phyloP scores from a whole-genome alignment of 1,140 invertebrate species.

The Panagrolaimus sp. region DNA sequence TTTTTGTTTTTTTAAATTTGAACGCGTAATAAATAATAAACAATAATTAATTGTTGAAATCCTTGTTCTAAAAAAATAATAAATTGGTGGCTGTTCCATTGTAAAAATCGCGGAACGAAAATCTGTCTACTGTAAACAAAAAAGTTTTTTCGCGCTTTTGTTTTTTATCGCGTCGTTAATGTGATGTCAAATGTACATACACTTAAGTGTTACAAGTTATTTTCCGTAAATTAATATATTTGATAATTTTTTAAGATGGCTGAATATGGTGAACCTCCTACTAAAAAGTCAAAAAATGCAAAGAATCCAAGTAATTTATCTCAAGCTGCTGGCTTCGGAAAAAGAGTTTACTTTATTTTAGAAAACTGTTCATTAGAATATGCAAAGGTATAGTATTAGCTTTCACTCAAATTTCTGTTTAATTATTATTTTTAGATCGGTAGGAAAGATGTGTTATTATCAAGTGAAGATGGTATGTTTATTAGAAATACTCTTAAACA shows the following conservation, averaged over 20 bases:
- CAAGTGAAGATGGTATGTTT: conserved; percentile 62
- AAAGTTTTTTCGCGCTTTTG: no score
- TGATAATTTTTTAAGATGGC: no score
- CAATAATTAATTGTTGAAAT: no score
- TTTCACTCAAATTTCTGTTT: background rate
- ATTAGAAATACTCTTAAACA: conserved; percentile 60
- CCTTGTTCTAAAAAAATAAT: no score
- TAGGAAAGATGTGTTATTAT: conserved; percentile 61
- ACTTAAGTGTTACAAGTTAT: no score
- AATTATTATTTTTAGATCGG: conserved; percentile 58
- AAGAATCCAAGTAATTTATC: conserved; percentile 17
- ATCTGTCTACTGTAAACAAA: no score
- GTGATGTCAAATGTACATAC: background rate
- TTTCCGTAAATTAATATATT: no score
- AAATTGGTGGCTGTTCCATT: no score
- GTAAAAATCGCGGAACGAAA: no score
- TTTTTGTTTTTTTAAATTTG: no score
- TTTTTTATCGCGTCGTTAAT: background rate
- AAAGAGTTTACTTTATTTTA: conserved; percentile 75
- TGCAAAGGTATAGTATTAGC: conserved; percentile 72
- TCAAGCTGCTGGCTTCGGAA: conserved; percentile 10
- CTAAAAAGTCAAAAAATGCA: background rate
- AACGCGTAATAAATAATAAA: no score
- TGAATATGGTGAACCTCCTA: background rate
- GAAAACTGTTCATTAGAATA: conserved; percentile 89